phyloP scores from a whole-genome alignment of 1,140 invertebrate genomes.

The Brachionus asplanchnoidis region DNA sequence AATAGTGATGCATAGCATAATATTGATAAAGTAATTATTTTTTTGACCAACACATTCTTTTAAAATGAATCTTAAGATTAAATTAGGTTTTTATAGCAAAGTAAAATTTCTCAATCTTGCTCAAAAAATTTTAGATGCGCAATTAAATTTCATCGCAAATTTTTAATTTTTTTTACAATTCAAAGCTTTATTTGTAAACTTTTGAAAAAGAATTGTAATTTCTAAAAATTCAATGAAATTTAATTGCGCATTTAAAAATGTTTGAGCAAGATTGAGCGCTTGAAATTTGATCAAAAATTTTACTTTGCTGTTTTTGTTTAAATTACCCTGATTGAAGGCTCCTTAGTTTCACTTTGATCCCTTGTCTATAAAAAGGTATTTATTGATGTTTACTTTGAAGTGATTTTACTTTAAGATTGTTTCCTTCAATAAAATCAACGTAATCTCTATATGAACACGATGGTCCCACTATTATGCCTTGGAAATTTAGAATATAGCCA shows the following conservation, averaged over 20 bases:
- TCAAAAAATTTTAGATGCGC: too few relatives aligned
- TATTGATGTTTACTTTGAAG: not conserved
- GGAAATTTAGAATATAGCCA: constrained; percentile 43
- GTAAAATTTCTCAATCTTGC: too few relatives aligned
- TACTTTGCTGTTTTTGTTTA: too few relatives aligned
- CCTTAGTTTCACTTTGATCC: not conserved
- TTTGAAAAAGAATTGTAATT: too few relatives aligned
- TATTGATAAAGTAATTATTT: not conserved
- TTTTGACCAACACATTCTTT: not conserved
- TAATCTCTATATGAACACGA: constrained; percentile 42
- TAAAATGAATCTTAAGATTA: not conserved
- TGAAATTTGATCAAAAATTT: too few relatives aligned
- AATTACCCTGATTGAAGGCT: not conserved
- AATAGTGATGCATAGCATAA: not conserved
- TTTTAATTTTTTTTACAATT: too few relatives aligned
- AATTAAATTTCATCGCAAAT: too few relatives aligned
- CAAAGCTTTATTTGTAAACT: too few relatives aligned
- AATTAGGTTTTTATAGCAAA: not conserved
- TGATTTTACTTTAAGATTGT: not conserved
- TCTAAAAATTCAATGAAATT: too few relatives aligned
- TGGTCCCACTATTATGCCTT: constrained; percentile 43
- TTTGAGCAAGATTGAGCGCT: too few relatives aligned
- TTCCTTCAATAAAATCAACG: constrained; percentile 39
- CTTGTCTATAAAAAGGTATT: not conserved
- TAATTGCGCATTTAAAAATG: too few relatives aligned